These are phyloP conservation scores for Subacronicta megacephala DNA, from an alignment of 2,888 invertebrate genomes.

Conservation along the genomic window DNA sequence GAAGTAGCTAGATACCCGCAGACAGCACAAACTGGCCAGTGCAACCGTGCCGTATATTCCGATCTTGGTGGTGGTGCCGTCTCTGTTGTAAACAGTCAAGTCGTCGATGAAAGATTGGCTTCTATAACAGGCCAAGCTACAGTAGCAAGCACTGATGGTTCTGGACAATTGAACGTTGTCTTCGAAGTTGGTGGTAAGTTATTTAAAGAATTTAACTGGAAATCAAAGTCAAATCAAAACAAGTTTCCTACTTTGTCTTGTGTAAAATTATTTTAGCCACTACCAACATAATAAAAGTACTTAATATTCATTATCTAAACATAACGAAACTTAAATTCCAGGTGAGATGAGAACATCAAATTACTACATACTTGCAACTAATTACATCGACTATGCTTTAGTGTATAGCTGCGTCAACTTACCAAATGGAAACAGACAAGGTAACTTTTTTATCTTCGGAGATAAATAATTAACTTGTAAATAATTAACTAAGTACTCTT, in stretches of 20 bases:
- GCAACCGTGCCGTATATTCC: constrained; percentile 89
- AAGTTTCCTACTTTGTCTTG: too few species aligned
- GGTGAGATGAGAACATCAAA: constrained; percentile 55
- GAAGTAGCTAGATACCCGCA: constrained; percentile 91
- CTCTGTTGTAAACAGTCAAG: constrained; percentile 68
- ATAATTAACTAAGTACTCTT: too few species aligned
- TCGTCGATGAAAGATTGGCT: constrained; percentile 78
- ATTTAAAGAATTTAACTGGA: too few species aligned
- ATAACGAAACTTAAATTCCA: not conserved
- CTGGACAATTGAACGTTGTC: constrained; percentile 86
- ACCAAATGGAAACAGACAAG: constrained; percentile 65
- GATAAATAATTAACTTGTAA: too few species aligned
- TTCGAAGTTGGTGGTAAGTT: constrained; percentile 85
- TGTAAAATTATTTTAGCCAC: too few species aligned
- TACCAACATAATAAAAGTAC: too few species aligned
- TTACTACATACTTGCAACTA: constrained; percentile 76
- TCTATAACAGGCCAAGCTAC: constrained; percentile 86
- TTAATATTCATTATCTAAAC: too few species aligned
- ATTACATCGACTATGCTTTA: constrained; percentile 75
- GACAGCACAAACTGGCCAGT: constrained; percentile 89
- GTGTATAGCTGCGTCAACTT: constrained; percentile 76
- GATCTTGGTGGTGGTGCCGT: constrained; percentile 52
- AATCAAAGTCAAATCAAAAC: too few species aligned
- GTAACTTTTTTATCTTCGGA: too few species aligned
- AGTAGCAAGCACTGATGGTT: constrained; percentile 78